Percentiles rank a stretch among this genome's conserved stretches.
Conservation (phyloP, 2,888 invertebrate species). For the Pegoplata infirma region DNA sequence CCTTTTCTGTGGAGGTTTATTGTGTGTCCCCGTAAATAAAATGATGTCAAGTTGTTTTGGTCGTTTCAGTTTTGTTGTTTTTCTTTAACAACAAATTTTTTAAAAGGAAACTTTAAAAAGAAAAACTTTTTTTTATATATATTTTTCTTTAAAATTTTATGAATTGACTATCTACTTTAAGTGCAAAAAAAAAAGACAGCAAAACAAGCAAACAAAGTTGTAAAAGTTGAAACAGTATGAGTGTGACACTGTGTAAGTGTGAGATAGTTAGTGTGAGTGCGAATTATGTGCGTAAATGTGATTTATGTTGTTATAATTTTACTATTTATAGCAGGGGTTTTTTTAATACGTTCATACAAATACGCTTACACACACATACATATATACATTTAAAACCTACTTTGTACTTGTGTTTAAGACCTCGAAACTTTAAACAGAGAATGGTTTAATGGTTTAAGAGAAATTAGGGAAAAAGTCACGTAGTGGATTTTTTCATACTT, state of each 20-base stretch:
- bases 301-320: slow-evolving; percentile 66
- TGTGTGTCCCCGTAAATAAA: slow-evolving; percentile 34
- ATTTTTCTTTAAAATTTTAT: slow-evolving; percentile 34
- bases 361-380: neutral
- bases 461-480: slow-evolving; percentile 63
- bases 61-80: slow-evolving; percentile 36
- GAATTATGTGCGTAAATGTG: slow-evolving; percentile 66
- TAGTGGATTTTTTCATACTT: slow-evolving; percentile 52
- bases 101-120: slow-evolving; percentile 22
- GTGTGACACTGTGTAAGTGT: neutral
- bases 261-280: slow-evolving; percentile 21
- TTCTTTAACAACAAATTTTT: slow-evolving; percentile 24
- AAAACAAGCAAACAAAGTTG: neutral
- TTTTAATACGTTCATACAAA: neutral
- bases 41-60: slow-evolving; percentile 48
- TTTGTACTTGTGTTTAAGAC: slow-evolving; percentile 38
- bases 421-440: slow-evolving; percentile 42
- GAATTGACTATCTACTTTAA: slow-evolving; percentile 43
- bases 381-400: neutral
- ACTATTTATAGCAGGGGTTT: slow-evolving; percentile 55
- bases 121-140: slow-evolving; percentile 28
- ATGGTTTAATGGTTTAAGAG: slow-evolving; percentile 53
- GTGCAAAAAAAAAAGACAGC: slow-evolving; percentile 5
- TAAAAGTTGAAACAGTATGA: neutral
- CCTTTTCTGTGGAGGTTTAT: neutral